Conservation (phyloP, 2,797 vertebrate genomes). For the Falco peregrinus region DNA sequence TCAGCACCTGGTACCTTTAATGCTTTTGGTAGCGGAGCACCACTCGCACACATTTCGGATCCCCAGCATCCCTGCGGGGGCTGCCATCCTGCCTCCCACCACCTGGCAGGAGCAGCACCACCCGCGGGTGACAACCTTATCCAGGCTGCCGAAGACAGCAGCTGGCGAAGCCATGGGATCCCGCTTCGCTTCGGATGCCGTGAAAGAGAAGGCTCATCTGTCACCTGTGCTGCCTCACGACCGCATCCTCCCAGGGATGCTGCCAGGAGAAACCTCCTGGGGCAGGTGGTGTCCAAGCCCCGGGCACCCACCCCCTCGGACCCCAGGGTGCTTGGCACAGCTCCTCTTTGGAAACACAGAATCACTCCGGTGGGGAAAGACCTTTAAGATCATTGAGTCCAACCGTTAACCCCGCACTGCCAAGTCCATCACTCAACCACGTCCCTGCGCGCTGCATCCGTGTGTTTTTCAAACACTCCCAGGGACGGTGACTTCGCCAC, state of each 20-base stretch:
- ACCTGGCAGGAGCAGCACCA: background rate
- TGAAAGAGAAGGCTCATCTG: no score
- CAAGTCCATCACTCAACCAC: no score
- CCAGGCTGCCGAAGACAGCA: background rate
- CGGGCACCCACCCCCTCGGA: rapidly evolving
- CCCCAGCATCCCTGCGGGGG: rapidly evolving
- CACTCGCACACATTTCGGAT: rapidly evolving
- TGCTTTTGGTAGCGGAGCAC: background rate
- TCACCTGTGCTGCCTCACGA: rapidly evolving
- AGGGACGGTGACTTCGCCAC: no score
- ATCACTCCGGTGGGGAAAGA: no score
- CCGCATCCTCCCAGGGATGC: background rate
- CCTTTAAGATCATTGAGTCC: no score
- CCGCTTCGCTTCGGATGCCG: rapidly evolving
- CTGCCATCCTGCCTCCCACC: no score
- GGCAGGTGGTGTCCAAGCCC: background rate
- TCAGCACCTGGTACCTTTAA: background rate
- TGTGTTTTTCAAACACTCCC: no score
- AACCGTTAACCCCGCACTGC: no score
- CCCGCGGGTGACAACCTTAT: background rate
- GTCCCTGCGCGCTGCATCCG: no score
- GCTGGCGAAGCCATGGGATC: background rate
- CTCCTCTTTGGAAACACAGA: background rate
- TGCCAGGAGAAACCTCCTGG: background rate
- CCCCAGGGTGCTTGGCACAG: no score